Evolutionary conservation across 2,888 invertebrate genomes (phyloP), one percentile per base, ranked within the genome.

Genomic region (Drosophila imparisetae): DNA sequence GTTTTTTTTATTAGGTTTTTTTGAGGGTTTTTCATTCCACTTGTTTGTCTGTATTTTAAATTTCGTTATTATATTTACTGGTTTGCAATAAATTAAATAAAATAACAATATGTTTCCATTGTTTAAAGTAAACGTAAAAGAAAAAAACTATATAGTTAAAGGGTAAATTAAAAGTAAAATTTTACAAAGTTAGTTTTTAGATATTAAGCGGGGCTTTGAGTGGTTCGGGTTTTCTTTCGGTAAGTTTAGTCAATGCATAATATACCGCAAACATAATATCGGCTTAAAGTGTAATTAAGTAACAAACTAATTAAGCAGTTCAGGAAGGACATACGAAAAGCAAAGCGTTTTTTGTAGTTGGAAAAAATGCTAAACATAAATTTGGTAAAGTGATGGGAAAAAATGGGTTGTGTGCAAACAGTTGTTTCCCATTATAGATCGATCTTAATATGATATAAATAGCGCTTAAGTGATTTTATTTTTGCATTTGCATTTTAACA

Each of bases 51-150:
- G 72, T 86, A 68, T 81, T 83, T 78, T 79, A 73, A 70, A 80
- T 82, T 75, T 81, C 67, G 75, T 74, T 85, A 72, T 78, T 83
- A 72, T 83, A 72, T 86, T 75, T 75, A 75, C 78, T 86, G 86
- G 79, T 78, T 78, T 86, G 89, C 86, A 86, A 86, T 86, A 86
- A 88, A 88, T 86, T 88, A 88, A 78, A 88, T 81, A 80, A 81
- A 70, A 81, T 78, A 80, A 80, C 78, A 78, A 70, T 63, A 75
- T 71, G 66, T 80, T 73, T 70, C 70, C 81, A 68, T 78, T 64
- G 67, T 68, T 69, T 67, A 78, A 81, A 78, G 52, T 68, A 78
- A 81, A 78, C 70, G 53, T 80, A 74, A 71, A 77, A 66, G 38
- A 67, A 66, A 71, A 80, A 71, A 78, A 78, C 78, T 74, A 78